Conservation (phyloP, 2,113 vertebrate genomes). For the Notarius lentiginosus region DNA sequence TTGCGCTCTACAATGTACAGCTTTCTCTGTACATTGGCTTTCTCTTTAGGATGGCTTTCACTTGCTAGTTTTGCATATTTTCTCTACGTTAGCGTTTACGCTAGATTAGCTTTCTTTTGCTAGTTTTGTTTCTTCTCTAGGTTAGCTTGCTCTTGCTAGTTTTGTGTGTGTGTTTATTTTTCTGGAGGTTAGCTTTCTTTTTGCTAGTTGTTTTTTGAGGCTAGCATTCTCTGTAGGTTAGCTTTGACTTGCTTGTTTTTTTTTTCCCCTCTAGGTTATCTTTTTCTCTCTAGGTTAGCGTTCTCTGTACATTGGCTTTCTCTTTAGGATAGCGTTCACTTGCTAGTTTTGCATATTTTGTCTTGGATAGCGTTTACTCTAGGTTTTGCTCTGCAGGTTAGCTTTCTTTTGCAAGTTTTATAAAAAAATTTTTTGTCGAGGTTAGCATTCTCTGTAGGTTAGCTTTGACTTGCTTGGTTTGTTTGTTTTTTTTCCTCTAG, state of each 20-base stretch:
- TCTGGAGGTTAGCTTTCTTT: not conserved
- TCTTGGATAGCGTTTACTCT: not conserved
- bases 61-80: no score
- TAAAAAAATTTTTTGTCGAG: no score
- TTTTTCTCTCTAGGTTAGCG: not conserved
- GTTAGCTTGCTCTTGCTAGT: not conserved
- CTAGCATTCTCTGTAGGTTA: not conserved
- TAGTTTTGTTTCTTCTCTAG: not conserved
- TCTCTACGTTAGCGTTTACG: no score
- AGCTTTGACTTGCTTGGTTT: not conserved
- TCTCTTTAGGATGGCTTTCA: no score
- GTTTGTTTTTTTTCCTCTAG: no score
- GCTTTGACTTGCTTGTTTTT: not conserved
- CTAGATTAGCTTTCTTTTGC: not conserved
- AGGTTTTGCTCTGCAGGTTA: no score
- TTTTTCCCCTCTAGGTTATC: not conserved
- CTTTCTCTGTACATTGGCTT: no score
- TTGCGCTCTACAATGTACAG: no score
- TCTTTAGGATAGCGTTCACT: no score
- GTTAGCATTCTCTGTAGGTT: not conserved
- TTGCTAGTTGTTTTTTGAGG: not conserved
- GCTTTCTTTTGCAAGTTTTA: not conserved
- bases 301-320: not conserved
- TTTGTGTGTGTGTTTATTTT: not conserved
- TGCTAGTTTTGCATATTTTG: no score